These are phyloP conservation scores for Misgurnus mizolepis DNA, from an alignment of 2,113 vertebrate genomes.

Conservation along the genomic window DNA sequence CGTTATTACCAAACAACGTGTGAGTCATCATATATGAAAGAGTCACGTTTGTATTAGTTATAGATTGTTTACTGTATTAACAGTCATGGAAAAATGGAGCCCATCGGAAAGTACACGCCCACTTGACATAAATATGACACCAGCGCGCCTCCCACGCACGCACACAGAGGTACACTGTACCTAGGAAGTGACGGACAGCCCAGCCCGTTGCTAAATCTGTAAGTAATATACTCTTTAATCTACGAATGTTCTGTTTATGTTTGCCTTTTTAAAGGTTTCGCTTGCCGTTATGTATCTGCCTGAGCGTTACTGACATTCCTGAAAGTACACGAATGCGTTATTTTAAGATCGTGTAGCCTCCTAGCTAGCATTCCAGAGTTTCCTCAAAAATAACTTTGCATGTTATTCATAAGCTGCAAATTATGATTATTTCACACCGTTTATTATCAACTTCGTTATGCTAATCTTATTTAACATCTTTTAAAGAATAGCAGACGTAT, in stretches of 20 bases:
- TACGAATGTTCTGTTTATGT: background rate
- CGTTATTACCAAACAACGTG: background rate
- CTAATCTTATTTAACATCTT: background rate
- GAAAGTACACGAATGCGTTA: background rate
- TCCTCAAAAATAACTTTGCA: background rate
- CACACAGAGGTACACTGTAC: conserved; percentile 14
- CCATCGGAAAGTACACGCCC: conserved; percentile 59
- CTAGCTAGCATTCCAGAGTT: background rate
- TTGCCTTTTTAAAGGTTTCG: too few relatives aligned
- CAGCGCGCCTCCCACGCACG: background rate
- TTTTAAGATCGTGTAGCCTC: conserved; percentile 9
- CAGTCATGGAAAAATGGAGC: conserved; percentile 47
- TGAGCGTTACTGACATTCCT: background rate
- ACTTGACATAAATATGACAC: conserved; percentile 24
- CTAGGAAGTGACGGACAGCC: conserved; percentile 12
- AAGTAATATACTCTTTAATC: background rate
- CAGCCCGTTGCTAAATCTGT: conserved; percentile 4
- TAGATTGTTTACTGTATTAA: conserved; percentile 7
- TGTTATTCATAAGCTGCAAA: background rate
- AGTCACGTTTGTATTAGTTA: conserved; percentile 15
- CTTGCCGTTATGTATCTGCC: background rate
- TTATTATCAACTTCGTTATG: background rate
- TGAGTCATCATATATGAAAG: conserved; percentile 4
- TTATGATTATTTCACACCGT: background rate
- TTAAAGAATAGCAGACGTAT: background rate